Conservation (phyloP, 2,888 invertebrate genomes). For the Orchesellides sinensis region DNA sequence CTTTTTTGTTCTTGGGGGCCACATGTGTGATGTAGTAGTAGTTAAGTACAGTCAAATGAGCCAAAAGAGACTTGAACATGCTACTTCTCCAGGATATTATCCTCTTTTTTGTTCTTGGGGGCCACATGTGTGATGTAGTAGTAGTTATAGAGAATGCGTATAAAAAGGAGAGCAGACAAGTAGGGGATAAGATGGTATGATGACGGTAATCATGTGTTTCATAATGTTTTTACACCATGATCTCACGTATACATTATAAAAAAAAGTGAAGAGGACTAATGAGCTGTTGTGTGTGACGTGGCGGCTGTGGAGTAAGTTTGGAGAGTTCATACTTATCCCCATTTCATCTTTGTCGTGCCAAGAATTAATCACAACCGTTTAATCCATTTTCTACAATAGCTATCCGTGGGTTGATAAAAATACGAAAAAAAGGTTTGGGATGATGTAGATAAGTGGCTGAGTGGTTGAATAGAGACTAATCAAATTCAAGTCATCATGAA, state of each 20-base stretch:
- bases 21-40: constrained; percentile 8
- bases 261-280: constrained; percentile 49
- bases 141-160: too few relatives aligned
- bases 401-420: neutral
- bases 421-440: neutral
- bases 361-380: constrained; percentile 44
- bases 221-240: neutral
- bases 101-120: constrained; percentile 10
- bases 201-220: neutral
- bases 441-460: neutral
- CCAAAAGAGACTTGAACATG: constrained; percentile 27
- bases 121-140: constrained; percentile 22
- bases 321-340: constrained; percentile 24
- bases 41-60: constrained; percentile 21
- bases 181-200: neutral
- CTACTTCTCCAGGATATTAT: neutral
- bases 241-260: neutral
- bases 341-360: constrained; percentile 55
- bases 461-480: too few relatives aligned
- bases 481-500: constrained; percentile 58
- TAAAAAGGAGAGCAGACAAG: too few relatives aligned
- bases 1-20: constrained; percentile 21
- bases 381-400: neutral
- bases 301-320: neutral
- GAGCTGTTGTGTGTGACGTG: too few relatives aligned